Evolutionary conservation across 2,797 vertebrate genomes (phyloP).

Genomic region (Nothura maculosa): DNA sequence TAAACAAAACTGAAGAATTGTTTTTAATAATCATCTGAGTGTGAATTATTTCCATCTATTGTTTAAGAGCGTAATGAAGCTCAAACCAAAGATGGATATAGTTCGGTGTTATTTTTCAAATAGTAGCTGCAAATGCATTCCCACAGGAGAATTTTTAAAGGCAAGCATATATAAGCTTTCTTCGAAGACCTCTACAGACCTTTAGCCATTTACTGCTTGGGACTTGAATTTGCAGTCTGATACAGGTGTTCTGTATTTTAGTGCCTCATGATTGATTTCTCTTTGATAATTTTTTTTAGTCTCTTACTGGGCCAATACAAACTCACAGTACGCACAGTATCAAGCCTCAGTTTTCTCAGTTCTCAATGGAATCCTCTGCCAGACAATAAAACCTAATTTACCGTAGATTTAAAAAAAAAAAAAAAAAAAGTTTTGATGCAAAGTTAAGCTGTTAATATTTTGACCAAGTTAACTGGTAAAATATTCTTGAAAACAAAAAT

Average conservation of each 20-base stretch:
- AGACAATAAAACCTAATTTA: background rate
- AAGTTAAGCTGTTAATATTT: background rate
- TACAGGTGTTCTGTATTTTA: background rate
- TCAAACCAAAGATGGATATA: background rate
- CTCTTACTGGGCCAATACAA: background rate
- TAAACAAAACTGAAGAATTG: background rate
- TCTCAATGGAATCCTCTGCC: background rate
- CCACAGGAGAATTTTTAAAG: background rate
- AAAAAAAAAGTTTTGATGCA: background rate
- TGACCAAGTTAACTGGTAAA: background rate
- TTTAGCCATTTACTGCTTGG: background rate
- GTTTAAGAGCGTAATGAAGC: background rate
- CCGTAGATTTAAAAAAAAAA: too few relatives aligned
- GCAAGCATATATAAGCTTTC: accelerated
- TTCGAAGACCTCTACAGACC: background rate
- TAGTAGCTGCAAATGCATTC: background rate
- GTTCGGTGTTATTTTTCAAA: background rate
- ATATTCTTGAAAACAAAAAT: background rate
- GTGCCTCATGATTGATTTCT: background rate
- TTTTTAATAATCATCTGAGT: background rate
- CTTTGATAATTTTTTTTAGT: background rate
- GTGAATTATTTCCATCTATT: background rate
- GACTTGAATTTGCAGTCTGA: background rate
- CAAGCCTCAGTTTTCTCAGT: background rate
- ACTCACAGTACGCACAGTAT: background rate